A percentile compares a stretch with the other conserved stretches of the same genome.
Evolutionary conservation across 2,888 invertebrate genomes (phyloP).

Genomic region (Hanleya hanleyi): DNA sequence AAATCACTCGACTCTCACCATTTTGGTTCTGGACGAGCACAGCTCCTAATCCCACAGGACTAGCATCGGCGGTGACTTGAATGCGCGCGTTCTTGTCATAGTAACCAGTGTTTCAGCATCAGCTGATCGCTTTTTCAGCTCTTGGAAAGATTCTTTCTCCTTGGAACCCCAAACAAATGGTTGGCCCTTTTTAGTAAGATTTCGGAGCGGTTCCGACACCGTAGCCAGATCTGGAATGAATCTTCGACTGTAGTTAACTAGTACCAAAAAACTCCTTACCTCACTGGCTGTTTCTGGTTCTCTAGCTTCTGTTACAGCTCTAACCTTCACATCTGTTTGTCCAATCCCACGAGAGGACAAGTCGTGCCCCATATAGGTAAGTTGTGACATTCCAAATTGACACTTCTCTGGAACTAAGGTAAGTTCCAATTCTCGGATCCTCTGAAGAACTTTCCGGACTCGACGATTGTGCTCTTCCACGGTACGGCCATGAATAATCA

Average conservation of each 20-base stretch:
- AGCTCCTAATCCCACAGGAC: conserved; percentile 30
- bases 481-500: conserved; percentile 38
- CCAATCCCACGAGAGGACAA: conserved; percentile 22
- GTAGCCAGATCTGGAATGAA: conserved; percentile 22
- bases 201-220: conserved; percentile 18
- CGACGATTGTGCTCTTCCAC: conserved; percentile 34
- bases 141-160: conserved; percentile 17
- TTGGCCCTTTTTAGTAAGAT: neutral
- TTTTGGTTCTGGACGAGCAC: conserved; percentile 32
- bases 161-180: neutral
- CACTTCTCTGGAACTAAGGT: conserved; percentile 43
- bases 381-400: conserved; percentile 34
- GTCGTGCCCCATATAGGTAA: conserved; percentile 24
- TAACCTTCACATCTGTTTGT: conserved; percentile 17
- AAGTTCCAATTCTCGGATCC: conserved; percentile 30
- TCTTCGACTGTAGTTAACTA: conserved; percentile 17
- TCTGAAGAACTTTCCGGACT: conserved; percentile 28
- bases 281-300: conserved; percentile 20
- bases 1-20: conserved; percentile 24
- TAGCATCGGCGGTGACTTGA: conserved; percentile 28
- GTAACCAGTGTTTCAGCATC: conserved; percentile 20
- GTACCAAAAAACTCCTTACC: conserved; percentile 21
- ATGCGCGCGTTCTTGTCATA: conserved; percentile 13
- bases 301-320: conserved; percentile 19
- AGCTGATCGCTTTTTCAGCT: conserved; percentile 15